phyloP scores from a whole-genome alignment of 2,888 invertebrate species.

The Merodon equestris region DNA sequence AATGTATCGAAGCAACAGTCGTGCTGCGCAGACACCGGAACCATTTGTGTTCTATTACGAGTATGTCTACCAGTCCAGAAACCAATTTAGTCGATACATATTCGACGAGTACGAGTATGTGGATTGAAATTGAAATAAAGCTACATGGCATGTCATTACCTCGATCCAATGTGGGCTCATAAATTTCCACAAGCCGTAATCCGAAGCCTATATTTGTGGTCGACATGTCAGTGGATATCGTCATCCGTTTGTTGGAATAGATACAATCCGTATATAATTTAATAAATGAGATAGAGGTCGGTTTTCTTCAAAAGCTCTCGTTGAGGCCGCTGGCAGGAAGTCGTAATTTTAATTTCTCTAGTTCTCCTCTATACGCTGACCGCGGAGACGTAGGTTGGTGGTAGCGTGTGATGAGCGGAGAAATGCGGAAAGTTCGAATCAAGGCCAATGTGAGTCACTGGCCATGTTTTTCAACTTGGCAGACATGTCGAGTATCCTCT shows the following conservation, averaged over 20 bases:
- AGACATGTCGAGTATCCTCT: too few relatives aligned
- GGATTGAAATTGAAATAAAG: slow-evolving; percentile 46
- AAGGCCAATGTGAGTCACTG: too few relatives aligned
- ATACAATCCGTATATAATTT: too few relatives aligned
- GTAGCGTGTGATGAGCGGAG: too few relatives aligned
- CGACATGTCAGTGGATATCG: neutral
- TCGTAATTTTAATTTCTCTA: neutral
- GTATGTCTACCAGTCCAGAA: slow-evolving; percentile 62
- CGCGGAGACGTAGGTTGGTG: too few relatives aligned
- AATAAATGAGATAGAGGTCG: too few relatives aligned
- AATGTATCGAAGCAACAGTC: slow-evolving; percentile 49
- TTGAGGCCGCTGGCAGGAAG: slow-evolving; percentile 3
- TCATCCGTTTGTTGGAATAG: too few relatives aligned
- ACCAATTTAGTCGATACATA: slow-evolving; percentile 55
- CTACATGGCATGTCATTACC: slow-evolving; percentile 55
- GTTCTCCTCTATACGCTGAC: too few relatives aligned
- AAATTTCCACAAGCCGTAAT: slow-evolving; percentile 32
- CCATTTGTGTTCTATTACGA: slow-evolving; percentile 34
- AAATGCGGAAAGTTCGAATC: too few relatives aligned
- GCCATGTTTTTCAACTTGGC: too few relatives aligned
- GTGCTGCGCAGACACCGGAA: slow-evolving; percentile 53
- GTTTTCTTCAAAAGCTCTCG: neutral
- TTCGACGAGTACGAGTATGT: neutral
- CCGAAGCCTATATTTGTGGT: slow-evolving; percentile 23
- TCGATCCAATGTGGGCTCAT: slow-evolving; percentile 50